phyloP scores from a whole-genome alignment of 2,888 invertebrate species.

The Galeruca laticollis region DNA sequence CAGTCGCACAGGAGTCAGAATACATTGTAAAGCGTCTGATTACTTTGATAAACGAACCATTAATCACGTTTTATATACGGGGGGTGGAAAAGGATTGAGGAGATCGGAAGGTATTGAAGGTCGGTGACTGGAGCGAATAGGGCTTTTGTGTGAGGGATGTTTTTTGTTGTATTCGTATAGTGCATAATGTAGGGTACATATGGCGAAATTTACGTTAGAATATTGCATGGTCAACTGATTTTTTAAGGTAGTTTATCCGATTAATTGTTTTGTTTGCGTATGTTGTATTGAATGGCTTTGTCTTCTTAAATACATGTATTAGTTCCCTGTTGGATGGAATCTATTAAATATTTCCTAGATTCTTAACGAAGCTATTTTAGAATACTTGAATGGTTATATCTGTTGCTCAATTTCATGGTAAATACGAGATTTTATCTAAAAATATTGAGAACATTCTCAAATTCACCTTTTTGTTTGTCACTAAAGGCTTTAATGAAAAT shows the following conservation, averaged over 20 bases:
- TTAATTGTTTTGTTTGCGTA: background rate
- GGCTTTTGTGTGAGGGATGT: conserved; percentile 34
- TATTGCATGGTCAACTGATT: conserved; percentile 20
- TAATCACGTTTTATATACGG: conserved; percentile 57
- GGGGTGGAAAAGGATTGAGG: conserved; percentile 45
- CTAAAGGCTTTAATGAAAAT: too few species aligned
- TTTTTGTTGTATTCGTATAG: conserved; percentile 22
- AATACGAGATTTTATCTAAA: too few species aligned
- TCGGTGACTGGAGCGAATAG: conserved; percentile 47
- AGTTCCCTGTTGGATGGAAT: too few species aligned
- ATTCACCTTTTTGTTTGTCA: too few species aligned
- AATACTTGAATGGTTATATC: too few species aligned
- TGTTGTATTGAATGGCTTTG: background rate
- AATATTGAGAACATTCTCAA: too few species aligned
- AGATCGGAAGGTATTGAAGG: conserved; percentile 41
- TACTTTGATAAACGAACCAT: conserved; percentile 66
- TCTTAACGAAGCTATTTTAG: too few species aligned
- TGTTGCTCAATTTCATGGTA: too few species aligned
- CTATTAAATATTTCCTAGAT: too few species aligned
- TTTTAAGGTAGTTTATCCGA: conserved; percentile 2
- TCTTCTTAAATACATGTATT: too few species aligned
- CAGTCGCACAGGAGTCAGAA: conserved; percentile 53
- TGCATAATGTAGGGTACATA: conserved; percentile 20
- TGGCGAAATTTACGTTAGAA: conserved; percentile 22
- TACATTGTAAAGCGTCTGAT: conserved; percentile 61